phyloP scores from a whole-genome alignment of 2,888 invertebrate genomes.

The Polylopha cassiicola region DNA sequence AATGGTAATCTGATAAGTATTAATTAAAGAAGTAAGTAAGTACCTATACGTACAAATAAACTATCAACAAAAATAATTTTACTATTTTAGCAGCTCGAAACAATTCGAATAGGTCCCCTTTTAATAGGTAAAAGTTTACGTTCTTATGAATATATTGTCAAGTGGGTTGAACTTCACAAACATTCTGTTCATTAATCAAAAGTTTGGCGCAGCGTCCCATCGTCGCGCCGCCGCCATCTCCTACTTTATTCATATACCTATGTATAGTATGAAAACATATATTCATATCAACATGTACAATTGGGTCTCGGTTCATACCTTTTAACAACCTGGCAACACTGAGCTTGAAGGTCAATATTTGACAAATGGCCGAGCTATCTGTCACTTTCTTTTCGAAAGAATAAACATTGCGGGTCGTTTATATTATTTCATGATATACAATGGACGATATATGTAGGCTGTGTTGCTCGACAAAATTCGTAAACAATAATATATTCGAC shows the following conservation, averaged over 20 bases:
- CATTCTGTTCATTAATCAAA: conserved; percentile 75
- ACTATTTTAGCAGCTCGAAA: too few relatives aligned
- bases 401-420: conserved; percentile 47
- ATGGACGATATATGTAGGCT: conserved; percentile 68
- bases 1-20: too few relatives aligned
- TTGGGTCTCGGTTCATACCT: conserved; percentile 55
- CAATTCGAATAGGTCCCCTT: too few relatives aligned
- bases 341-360: conserved; percentile 52
- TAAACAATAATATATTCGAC: conserved; percentile 83
- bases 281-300: conserved; percentile 28
- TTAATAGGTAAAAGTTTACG: conserved; percentile 43
- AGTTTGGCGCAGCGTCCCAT: conserved; percentile 71
- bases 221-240: conserved; percentile 40
- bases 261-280: conserved; percentile 26
- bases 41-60: too few relatives aligned
- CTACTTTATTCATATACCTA: conserved; percentile 44
- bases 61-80: too few relatives aligned
- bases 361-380: conserved; percentile 61
- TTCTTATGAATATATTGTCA: conserved; percentile 63
- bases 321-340: conserved; percentile 46
- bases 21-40: too few relatives aligned
- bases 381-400: conserved; percentile 46
- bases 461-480: conserved; percentile 70
- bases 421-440: conserved; percentile 32
- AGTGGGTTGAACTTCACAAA: conserved; percentile 69